Percentiles rank a stretch among this genome's conserved stretches.
phyloP scores from a whole-genome alignment of 2,113 vertebrate species.

The Sylvietta virens region DNA sequence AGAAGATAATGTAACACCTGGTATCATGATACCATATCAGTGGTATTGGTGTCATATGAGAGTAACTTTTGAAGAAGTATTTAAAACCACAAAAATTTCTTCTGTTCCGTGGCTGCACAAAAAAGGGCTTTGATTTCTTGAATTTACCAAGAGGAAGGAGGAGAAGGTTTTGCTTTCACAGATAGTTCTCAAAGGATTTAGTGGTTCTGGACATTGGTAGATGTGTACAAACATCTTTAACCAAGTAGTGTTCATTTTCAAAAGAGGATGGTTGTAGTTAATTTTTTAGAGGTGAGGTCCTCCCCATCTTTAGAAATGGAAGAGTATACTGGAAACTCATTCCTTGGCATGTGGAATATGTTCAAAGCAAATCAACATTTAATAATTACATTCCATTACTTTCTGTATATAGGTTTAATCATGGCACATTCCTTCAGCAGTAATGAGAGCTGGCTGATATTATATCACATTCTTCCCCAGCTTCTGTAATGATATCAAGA shows the following conservation, averaged over 20 bases:
- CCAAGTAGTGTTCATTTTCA: neutral
- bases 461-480: neutral
- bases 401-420: conserved; percentile 17
- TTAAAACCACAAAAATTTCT: neutral
- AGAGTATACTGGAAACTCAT: neutral
- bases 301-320: neutral
- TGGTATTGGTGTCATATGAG: neutral
- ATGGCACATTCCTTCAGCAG: conserved; percentile 7
- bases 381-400: conserved; percentile 18
- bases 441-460: conserved; percentile 3
- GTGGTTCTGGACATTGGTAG: neutral
- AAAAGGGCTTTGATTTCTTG: neutral
- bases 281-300: neutral
- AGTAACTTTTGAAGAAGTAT: neutral
- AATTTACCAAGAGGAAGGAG: neutral
- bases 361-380: neutral
- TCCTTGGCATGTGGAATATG: neutral
- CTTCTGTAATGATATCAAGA: neutral
- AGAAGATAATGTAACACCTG: neutral
- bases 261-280: neutral
- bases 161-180: neutral
- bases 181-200: neutral
- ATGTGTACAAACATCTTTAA: neutral
- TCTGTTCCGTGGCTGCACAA: neutral
- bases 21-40: neutral